Conservation (phyloP, 2,797 vertebrate species). For the Falco cherrug region DNA sequence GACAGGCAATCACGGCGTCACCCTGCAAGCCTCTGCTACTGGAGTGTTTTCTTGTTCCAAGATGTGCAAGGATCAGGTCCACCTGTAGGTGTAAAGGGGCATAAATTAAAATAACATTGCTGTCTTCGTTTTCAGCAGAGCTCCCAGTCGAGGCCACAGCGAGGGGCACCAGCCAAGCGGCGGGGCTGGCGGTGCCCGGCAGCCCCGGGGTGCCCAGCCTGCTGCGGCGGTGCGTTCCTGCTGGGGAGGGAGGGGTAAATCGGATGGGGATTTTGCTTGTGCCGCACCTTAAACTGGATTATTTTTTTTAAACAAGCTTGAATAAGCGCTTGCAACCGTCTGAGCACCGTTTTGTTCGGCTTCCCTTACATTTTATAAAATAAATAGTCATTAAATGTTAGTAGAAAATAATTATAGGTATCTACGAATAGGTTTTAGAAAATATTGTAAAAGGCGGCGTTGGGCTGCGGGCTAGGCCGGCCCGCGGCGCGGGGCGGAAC, state of each 20-base stretch:
- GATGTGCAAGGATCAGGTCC: neutral
- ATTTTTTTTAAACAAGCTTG: too few relatives aligned
- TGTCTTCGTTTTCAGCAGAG: neutral
- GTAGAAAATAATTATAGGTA: neutral
- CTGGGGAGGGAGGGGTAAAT: neutral
- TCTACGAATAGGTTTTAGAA: neutral
- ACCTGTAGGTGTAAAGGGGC: fast-evolving
- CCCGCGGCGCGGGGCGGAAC: neutral
- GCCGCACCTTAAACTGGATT: neutral
- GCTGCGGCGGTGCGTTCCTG: too few relatives aligned
- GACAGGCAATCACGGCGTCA: fast-evolving
- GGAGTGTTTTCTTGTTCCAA: neutral
- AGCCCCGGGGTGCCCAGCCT: too few relatives aligned
- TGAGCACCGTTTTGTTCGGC: too few relatives aligned
- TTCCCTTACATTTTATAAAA: neutral
- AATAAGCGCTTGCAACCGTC: neutral
- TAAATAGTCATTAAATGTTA: neutral
- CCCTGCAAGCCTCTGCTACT: neutral
- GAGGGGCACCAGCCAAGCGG: too few relatives aligned
- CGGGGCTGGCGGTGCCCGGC: too few relatives aligned
- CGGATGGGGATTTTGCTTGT: fast-evolving
- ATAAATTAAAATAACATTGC: neutral
- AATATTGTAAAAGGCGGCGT: neutral
- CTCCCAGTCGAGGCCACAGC: neutral
- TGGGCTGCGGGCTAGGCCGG: neutral